Percentiles rank a stretch among this genome's conserved stretches.
Conservation (phyloP, 1,140 invertebrate genomes). For the Drosophila truncata region DNA sequence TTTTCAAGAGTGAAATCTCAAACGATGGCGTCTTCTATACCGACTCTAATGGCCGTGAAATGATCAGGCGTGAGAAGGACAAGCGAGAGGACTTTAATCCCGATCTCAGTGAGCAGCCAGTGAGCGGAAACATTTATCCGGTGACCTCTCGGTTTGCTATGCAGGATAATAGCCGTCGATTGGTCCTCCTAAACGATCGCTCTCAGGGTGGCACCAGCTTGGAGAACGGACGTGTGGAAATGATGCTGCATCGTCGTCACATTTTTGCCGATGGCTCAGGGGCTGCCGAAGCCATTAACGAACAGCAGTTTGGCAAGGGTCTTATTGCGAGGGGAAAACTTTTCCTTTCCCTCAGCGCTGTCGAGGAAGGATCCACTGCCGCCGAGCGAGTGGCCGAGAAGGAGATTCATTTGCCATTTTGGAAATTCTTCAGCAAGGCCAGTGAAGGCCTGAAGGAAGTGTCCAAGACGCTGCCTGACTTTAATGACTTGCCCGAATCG, state of each 20-base stretch:
- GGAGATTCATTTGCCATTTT: slow-evolving; percentile 69
- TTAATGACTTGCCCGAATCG: slow-evolving; percentile 87
- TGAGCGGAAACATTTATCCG: slow-evolving; percentile 97
- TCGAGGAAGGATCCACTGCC: slow-evolving; percentile 24
- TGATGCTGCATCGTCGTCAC: slow-evolving; percentile 95
- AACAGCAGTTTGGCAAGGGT: slow-evolving; percentile 91
- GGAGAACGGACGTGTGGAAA: slow-evolving; percentile 90
- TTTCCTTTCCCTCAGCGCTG: slow-evolving; percentile 87
- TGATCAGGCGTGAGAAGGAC: slow-evolving; percentile 91
- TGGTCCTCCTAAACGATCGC: slow-evolving; percentile 93
- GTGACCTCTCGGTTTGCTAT: slow-evolving; percentile 93
- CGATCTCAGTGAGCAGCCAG: slow-evolving; percentile 87
- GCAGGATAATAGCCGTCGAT: slow-evolving; percentile 85
- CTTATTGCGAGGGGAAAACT: slow-evolving; percentile 93
- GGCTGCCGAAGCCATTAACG: slow-evolving; percentile 96
- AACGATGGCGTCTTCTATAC: slow-evolving; percentile 93
- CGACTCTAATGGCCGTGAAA: slow-evolving; percentile 97
- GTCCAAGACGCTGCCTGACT: slow-evolving; percentile 37
- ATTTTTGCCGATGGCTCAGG: slow-evolving; percentile 96
- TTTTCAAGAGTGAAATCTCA: slow-evolving; percentile 89
- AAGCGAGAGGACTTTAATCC: slow-evolving; percentile 91
- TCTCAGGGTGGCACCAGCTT: slow-evolving; percentile 94
- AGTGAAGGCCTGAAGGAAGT: slow-evolving; percentile 60
- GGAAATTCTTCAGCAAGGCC: slow-evolving; percentile 83
- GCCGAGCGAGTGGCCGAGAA: slow-evolving; percentile 54